Percentiles rank a stretch among this genome's conserved stretches.
phyloP scores from a whole-genome alignment of 2,888 invertebrate species.

The Campoplex capitator region DNA sequence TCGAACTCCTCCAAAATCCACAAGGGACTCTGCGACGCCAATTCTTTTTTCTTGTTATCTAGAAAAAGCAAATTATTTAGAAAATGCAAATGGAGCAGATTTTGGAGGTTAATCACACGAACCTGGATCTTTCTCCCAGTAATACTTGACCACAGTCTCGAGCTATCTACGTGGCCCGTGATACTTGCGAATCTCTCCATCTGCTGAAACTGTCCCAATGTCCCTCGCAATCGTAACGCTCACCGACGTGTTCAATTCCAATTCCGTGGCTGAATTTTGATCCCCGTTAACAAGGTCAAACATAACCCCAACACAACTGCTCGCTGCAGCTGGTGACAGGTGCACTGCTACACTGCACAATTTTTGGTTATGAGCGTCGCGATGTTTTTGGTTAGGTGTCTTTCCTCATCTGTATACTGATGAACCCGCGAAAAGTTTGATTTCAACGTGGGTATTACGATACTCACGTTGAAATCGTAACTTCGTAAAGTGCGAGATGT shows the following conservation, averaged over 20 bases:
- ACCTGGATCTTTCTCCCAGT: slow-evolving; percentile 94
- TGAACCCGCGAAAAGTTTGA: not conserved
- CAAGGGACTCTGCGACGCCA: slow-evolving; percentile 91
- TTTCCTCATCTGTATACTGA: not conserved
- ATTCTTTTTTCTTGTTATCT: slow-evolving; percentile 93
- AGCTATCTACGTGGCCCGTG: slow-evolving; percentile 97
- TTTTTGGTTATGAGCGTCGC: too few relatives aligned
- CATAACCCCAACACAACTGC: too few relatives aligned
- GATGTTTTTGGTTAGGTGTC: too few relatives aligned
- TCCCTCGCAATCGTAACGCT: slow-evolving; percentile 86
- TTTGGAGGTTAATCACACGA: not conserved
- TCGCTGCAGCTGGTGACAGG: too few relatives aligned
- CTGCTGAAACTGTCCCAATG: slow-evolving; percentile 94
- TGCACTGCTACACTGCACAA: not conserved
- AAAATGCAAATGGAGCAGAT: not conserved
- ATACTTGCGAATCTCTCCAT: slow-evolving; percentile 96
- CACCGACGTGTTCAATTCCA: slow-evolving; percentile 83
- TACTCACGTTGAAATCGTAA: too few relatives aligned
- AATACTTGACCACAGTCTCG: slow-evolving; percentile 95
- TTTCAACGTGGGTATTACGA: not conserved
- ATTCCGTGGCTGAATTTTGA: slow-evolving; percentile 80
- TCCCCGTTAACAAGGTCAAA: too few relatives aligned
- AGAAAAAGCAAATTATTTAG: slow-evolving; percentile 67
- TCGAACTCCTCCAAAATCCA: slow-evolving; percentile 98
- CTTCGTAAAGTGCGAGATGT: not conserved